Evolutionary conservation across 1,140 invertebrate genomes (phyloP).

Genomic region (Argopecten irradians): DNA sequence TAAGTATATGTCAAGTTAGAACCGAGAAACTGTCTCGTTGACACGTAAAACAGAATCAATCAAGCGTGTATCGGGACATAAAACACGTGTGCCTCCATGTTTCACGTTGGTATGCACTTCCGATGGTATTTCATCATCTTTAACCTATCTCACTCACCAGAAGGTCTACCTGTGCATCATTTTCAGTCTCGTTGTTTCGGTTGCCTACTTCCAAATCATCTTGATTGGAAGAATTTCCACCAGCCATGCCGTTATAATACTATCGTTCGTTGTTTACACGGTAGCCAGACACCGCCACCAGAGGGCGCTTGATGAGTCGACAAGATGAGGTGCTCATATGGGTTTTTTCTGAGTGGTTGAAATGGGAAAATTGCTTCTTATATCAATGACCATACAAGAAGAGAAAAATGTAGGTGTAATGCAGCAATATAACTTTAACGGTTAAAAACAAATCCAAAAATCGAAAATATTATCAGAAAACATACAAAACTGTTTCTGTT

Average conservation of each 20-base stretch:
- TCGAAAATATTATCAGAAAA: too few relatives aligned
- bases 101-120: not conserved
- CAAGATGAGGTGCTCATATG: too few relatives aligned
- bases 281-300: not conserved
- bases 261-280: not conserved
- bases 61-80: not conserved
- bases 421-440: too few relatives aligned
- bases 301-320: not conserved
- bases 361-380: too few relatives aligned
- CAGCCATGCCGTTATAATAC: not conserved
- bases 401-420: too few relatives aligned
- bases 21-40: not conserved
- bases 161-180: not conserved
- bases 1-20: not conserved
- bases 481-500: too few relatives aligned
- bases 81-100: not conserved
- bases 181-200: not conserved
- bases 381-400: too few relatives aligned
- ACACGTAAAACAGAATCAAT: conserved; percentile 1
- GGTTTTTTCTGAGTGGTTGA: too few relatives aligned
- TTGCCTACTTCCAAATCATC: not conserved
- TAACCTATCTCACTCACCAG: not conserved
- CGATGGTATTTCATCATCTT: not conserved
- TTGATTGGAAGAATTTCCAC: not conserved
- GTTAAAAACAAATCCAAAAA: too few relatives aligned